These are phyloP conservation scores for Drosophila watanabei DNA, from an alignment of 1,140 invertebrate genomes.

Conservation along the genomic window DNA sequence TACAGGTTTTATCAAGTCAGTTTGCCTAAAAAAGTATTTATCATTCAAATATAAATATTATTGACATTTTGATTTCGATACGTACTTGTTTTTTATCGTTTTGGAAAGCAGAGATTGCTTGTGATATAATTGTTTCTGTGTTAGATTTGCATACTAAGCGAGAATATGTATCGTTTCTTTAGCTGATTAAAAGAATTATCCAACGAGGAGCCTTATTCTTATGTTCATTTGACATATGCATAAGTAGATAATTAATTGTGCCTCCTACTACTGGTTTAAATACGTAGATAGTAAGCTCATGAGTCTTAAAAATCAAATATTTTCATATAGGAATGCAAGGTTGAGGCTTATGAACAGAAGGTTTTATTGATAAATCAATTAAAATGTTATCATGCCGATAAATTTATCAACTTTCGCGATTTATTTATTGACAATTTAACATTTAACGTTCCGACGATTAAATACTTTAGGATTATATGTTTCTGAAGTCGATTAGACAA, in stretches of 20 bases:
- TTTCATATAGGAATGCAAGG: constrained; percentile 2
- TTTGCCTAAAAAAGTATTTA: constrained; percentile 3
- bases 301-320: not conserved
- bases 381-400: too few relatives aligned
- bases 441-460: not conserved
- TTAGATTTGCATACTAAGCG: not conserved
- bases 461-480: not conserved
- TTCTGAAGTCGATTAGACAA: not conserved
- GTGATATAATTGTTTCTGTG: not conserved
- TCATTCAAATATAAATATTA: constrained; percentile 10
- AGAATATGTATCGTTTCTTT: not conserved
- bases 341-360: not conserved
- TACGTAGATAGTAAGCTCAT: not conserved
- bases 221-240: constrained; percentile 1
- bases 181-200: not conserved
- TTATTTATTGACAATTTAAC: not conserved
- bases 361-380: not conserved
- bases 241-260: not conserved
- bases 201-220: not conserved
- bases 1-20: constrained; percentile 6
- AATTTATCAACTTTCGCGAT: too few relatives aligned
- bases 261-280: not conserved
- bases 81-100: not conserved
- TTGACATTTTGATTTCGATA: not conserved
- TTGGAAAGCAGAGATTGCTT: not conserved